These are phyloP conservation scores for Neocrepidodera transversa DNA, from an alignment of 2,888 invertebrate species.

Conservation along the genomic window DNA sequence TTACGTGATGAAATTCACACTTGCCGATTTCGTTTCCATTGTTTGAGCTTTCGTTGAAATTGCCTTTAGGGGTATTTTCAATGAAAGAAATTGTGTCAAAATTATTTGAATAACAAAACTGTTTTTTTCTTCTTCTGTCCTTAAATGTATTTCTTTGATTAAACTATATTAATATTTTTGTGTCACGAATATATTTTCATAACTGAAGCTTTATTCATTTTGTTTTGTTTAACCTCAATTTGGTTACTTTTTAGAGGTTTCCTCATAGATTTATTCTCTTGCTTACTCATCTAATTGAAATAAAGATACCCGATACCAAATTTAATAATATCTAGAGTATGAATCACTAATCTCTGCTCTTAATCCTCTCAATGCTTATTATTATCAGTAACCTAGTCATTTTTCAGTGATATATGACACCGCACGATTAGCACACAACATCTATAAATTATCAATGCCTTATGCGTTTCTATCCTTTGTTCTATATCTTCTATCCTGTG, in stretches of 20 bases:
- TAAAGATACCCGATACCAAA: not conserved
- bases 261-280: no score
- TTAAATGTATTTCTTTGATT: no score
- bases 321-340: not conserved
- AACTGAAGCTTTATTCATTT: no score
- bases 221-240: no score
- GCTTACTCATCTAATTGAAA: no score
- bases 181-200: no score
- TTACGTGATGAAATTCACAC: slow-evolving; percentile 16
- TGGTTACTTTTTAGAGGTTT: no score
- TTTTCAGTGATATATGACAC: slow-evolving; percentile 26
- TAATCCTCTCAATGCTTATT: not conserved
- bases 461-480: slow-evolving; percentile 17
- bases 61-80: not conserved
- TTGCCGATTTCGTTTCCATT: slow-evolving; percentile 9
- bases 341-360: not conserved
- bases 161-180: no score
- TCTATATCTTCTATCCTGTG: slow-evolving; percentile 15
- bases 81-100: not conserved
- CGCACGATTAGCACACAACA: slow-evolving; percentile 28
- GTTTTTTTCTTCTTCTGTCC: no score
- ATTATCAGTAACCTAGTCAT: slow-evolving; percentile 12
- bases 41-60: not conserved
- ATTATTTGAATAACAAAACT: not conserved
- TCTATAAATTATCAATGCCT: slow-evolving; percentile 31